Percentiles rank a stretch among this genome's conserved stretches.
phyloP scores from a whole-genome alignment of 2,888 invertebrate genomes.

The Halictus quadricinctus region DNA sequence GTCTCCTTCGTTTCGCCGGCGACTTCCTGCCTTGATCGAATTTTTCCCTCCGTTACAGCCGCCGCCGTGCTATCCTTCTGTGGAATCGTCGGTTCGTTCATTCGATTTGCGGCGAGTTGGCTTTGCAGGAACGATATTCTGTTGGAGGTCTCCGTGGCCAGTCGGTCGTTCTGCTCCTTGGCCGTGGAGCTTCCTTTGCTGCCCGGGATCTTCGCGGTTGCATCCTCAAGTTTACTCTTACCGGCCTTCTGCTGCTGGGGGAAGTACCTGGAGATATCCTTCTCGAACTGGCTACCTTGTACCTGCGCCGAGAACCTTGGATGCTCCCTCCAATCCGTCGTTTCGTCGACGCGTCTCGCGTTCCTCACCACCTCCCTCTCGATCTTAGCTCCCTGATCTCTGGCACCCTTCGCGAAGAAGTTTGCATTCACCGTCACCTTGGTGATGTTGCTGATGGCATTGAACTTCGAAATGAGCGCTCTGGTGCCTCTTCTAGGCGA shows the following conservation, averaged over 20 bases:
- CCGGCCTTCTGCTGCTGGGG: slow-evolving; percentile 63
- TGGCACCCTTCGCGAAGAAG: slow-evolving; percentile 83
- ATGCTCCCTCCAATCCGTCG: slow-evolving; percentile 54
- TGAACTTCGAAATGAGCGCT: slow-evolving; percentile 86
- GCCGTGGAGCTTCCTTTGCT: not conserved
- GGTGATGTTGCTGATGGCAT: slow-evolving; percentile 85
- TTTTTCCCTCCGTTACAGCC: slow-evolving; percentile 45
- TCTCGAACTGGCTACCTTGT: slow-evolving; percentile 59
- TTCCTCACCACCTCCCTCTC: slow-evolving; percentile 57
- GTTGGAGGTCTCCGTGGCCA: slow-evolving; percentile 59
- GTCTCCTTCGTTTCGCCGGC: slow-evolving; percentile 35
- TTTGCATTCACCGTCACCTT: slow-evolving; percentile 83
- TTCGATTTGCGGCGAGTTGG: slow-evolving; percentile 66
- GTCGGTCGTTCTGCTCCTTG: slow-evolving; percentile 58
- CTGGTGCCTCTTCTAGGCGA: slow-evolving; percentile 80
- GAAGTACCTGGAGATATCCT: slow-evolving; percentile 77
- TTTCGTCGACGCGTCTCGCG: slow-evolving; percentile 36
- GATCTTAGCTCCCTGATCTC: slow-evolving; percentile 51
- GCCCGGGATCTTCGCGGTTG: slow-evolving; percentile 22
- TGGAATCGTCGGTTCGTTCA: slow-evolving; percentile 47
- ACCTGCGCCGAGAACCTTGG: slow-evolving; percentile 43
- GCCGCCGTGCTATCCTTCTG: slow-evolving; percentile 20
- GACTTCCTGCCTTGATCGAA: slow-evolving; percentile 52
- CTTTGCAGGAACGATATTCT: slow-evolving; percentile 68
- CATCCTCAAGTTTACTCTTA: slow-evolving; percentile 42